Conservation (phyloP, 2,888 invertebrate species). For the Leptodirus hochenwartii region DNA sequence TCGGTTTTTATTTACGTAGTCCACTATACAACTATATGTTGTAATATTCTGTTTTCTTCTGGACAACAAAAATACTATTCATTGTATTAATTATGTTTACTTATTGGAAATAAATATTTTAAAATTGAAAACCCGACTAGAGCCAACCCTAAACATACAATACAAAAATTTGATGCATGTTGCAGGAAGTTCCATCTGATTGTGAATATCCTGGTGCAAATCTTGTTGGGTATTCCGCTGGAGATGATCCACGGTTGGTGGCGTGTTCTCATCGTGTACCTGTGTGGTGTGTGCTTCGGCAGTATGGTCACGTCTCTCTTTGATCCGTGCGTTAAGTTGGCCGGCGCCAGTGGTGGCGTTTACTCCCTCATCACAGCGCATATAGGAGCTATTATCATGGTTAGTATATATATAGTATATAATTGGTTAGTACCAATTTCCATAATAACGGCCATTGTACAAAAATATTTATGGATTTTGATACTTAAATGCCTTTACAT, state of each 20-base stretch:
- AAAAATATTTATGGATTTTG: no score
- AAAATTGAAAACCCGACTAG: not conserved
- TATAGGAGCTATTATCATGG: slow-evolving; percentile 79
- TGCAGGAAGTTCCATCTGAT: slow-evolving; percentile 67
- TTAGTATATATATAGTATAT: slow-evolving; percentile 25
- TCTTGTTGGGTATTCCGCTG: slow-evolving; percentile 82
- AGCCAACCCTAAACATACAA: not conserved
- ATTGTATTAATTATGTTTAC: no score
- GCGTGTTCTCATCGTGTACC: slow-evolving; percentile 70
- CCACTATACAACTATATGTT: no score
- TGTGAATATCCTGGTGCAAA: slow-evolving; percentile 80
- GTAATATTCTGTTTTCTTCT: no score
- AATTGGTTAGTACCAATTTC: no score
- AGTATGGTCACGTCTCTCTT: slow-evolving; percentile 67
- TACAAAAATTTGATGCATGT: slow-evolving; percentile 10
- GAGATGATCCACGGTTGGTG: slow-evolving; percentile 96
- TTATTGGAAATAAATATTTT: not conserved
- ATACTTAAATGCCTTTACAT: no score
- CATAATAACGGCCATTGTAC: no score
- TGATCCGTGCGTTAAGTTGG: slow-evolving; percentile 63
- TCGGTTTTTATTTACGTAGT: no score
- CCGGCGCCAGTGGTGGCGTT: slow-evolving; percentile 90
- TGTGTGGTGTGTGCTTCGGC: slow-evolving; percentile 71
- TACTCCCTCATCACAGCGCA: slow-evolving; percentile 90
- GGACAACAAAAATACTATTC: no score